phyloP scores from a whole-genome alignment of 2,888 invertebrate genomes.

The Plusia festucae region DNA sequence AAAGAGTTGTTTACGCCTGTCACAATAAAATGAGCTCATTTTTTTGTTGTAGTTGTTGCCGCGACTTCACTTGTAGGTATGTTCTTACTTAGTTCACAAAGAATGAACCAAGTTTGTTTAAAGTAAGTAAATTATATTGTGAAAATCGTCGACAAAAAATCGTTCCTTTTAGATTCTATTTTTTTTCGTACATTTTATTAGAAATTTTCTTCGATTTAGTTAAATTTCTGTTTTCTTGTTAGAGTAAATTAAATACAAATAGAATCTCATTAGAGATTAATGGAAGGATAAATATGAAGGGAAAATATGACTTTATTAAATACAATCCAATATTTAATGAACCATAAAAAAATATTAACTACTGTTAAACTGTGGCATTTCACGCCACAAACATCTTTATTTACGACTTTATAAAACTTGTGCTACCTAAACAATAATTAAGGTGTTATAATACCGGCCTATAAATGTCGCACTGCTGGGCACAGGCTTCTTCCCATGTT shows the following conservation, averaged over 20 bases:
- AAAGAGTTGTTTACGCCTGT: conserved; percentile 49
- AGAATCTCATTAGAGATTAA: too few species aligned
- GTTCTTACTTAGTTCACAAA: not conserved
- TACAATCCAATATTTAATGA: not conserved
- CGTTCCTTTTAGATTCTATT: too few species aligned
- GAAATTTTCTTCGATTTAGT: too few species aligned
- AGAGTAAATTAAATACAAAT: too few species aligned
- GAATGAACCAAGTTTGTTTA: not conserved
- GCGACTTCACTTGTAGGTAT: not conserved
- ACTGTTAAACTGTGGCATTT: conserved; percentile 10
- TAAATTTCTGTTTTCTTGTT: too few species aligned
- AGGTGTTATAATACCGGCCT: conserved; percentile 32
- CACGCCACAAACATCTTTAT: conserved; percentile 13
- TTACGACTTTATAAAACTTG: conserved; percentile 16
- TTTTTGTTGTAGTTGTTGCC: conserved; percentile 2
- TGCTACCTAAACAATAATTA: conserved; percentile 34
- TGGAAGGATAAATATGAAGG: too few species aligned
- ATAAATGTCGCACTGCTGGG: too few species aligned
- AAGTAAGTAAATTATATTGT: too few species aligned
- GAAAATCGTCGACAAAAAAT: too few species aligned
- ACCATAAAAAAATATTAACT: not conserved
- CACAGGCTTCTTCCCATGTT: too few species aligned
- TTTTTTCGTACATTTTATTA: too few species aligned
- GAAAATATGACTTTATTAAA: too few species aligned
- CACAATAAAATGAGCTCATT: conserved; percentile 8